These are phyloP conservation scores for Stenolophus ochropezus DNA, from an alignment of 2,888 invertebrate species.

Conservation along the genomic window DNA sequence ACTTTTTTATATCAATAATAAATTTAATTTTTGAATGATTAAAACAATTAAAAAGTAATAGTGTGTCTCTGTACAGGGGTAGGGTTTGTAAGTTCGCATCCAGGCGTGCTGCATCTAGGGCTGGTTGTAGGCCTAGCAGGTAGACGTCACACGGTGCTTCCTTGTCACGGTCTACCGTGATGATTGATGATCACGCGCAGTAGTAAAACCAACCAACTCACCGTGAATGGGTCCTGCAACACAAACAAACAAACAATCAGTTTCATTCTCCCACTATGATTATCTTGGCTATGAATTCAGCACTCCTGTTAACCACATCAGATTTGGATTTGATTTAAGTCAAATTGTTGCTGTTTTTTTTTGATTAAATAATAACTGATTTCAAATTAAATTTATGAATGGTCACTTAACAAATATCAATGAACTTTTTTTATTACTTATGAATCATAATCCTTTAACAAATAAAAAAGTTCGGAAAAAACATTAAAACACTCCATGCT, in stretches of 20 bases:
- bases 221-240: constrained; percentile 81
- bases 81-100: constrained; percentile 3
- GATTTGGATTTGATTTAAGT: no score
- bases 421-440: no score
- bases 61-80: neutral
- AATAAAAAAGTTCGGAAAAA: no score
- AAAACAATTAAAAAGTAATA: no score
- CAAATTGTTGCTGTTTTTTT: no score
- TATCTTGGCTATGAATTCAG: neutral
- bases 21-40: neutral
- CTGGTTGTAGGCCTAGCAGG: constrained; percentile 24
- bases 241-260: constrained; percentile 66
- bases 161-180: constrained; percentile 56
- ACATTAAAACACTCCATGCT: no score
- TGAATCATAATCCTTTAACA: no score
- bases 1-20: no score
- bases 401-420: no score
- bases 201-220: constrained; percentile 70
- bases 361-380: no score
- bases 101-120: neutral
- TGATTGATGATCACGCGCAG: constrained; percentile 64
- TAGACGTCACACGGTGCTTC: constrained; percentile 54
- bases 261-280: constrained; percentile 28
- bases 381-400: no score
- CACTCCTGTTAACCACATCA: no score